phyloP scores from a whole-genome alignment of 2,113 vertebrate genomes.

The Melospiza melodia region DNA sequence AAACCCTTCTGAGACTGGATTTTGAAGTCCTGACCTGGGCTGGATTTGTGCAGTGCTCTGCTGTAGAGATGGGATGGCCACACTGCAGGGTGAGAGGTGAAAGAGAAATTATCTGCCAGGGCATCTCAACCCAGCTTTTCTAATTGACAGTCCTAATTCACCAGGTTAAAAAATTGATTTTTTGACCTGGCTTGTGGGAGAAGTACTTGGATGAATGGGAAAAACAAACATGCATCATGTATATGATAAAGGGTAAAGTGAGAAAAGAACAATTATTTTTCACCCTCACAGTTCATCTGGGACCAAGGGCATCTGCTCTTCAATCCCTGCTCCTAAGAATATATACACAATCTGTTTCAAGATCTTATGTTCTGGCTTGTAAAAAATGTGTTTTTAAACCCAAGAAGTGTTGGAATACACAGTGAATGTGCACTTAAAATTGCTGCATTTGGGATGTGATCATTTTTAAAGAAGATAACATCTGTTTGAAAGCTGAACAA shows the following conservation, averaged over 20 bases:
- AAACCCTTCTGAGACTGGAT: neutral
- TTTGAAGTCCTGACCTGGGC: neutral
- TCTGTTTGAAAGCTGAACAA: slow-evolving; percentile 63
- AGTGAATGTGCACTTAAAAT: slow-evolving; percentile 55
- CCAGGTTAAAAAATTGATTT: neutral
- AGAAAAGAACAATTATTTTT: neutral
- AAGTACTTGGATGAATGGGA: neutral
- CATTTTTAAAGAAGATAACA: slow-evolving; percentile 58
- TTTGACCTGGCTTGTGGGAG: neutral
- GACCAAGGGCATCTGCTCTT: neutral
- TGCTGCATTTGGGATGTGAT: neutral
- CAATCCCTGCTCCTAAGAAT: neutral
- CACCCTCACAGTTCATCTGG: neutral
- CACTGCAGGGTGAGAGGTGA: neutral
- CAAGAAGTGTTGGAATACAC: slow-evolving; percentile 37
- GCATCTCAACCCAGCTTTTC: neutral
- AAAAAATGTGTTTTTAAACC: slow-evolving; percentile 28
- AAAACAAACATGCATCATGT: neutral
- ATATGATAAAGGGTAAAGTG: neutral
- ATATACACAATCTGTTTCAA: neutral
- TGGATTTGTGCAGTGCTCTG: neutral
- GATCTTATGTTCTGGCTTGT: neutral
- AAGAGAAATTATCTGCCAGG: neutral
- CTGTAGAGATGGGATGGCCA: neutral
- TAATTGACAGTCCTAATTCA: neutral